A percentile compares a stretch with the other conserved stretches of the same genome.
Conservation (phyloP, 2,888 invertebrate species). For the Mystacides longicornis region DNA sequence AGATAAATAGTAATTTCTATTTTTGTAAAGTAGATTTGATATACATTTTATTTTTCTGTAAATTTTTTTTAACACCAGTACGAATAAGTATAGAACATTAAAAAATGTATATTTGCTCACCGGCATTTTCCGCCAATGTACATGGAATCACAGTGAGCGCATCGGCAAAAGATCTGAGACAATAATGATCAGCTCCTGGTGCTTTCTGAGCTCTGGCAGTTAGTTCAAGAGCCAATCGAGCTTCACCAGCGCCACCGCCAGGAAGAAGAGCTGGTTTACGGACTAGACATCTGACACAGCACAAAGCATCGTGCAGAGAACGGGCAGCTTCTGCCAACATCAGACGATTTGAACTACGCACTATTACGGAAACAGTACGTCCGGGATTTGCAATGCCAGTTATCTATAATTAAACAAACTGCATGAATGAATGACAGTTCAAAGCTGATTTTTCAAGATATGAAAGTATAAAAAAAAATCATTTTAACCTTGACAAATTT, state of each 20-base stretch:
- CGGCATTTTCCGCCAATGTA: conserved; percentile 46
- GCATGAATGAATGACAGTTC: not conserved
- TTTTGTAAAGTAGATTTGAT: too few relatives aligned
- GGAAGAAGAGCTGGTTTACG: conserved; percentile 86
- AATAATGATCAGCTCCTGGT: conserved; percentile 91
- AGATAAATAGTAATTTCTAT: conserved; percentile 6
- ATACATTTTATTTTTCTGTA: too few relatives aligned
- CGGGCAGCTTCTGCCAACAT: conserved; percentile 87
- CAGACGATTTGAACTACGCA: conserved; percentile 79
- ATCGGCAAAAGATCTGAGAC: conserved; percentile 90
- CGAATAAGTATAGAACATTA: too few relatives aligned
- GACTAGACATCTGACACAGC: conserved; percentile 92
- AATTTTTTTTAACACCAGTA: too few relatives aligned
- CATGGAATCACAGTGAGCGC: conserved; percentile 72
- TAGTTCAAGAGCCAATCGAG: conserved; percentile 81
- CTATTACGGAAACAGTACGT: conserved; percentile 85
- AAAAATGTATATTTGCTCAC: conserved; percentile 30
- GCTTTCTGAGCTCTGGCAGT: conserved; percentile 74
- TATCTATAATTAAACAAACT: conserved; percentile 42
- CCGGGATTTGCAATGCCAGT: conserved; percentile 84
- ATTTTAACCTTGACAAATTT: conserved; percentile 77
- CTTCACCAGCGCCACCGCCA: conserved; percentile 97
- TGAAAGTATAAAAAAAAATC: not conserved
- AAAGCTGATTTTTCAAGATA: not conserved
- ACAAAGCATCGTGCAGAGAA: conserved; percentile 84